Evolutionary conservation across 2,888 invertebrate species (phyloP), one percentile per base, ranked within the genome.

Genomic region (Protophormia terraenovae): DNA sequence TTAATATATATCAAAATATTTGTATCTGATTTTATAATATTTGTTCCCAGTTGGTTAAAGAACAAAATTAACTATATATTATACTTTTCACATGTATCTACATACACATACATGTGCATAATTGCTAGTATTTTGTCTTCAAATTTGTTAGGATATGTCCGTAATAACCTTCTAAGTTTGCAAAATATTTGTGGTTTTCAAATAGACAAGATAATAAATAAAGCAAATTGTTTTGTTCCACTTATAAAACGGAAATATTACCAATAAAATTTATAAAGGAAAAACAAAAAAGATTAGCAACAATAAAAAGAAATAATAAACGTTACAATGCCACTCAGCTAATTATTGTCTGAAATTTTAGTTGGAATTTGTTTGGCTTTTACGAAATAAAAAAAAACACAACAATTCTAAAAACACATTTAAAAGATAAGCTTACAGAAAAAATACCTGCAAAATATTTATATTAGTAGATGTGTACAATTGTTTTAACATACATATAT

Each of bases 171-270:
- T 47, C 16, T 22, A 14, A 19, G 3, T 58, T 29, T n/a, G 7
- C 4, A 14, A 66, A 66, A 66, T 66, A 5, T 66, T 19, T 7
- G 5, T 6, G 12, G 5, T n/a, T 60, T 73, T 7, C 7, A 45
- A 45, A 66, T 45, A 45, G 24, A 8, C 29, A 41, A 58, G 14
- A 53, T n/a, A 50, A 38, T 64, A 71, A 64, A 53, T 55, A 14
- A 29, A 41, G 50, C 19, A 45, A 79, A 71, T 16, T n/a, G 38
- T 35, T 80, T 80, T 38, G 55, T 41, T 66, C 35, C 12, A 66
- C 27, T 73, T 73, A 19, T 12, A 16, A 38, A 73, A 22, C 71
- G 71, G 71, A 79, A 64, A 47, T 45, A 58, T 58, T 58, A 47
- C 45, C 45, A 47, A 66, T 66, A 58, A 66, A 66, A 47, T 64